Evolutionary conservation across 1,140 invertebrate genomes (phyloP), one percentile per base, ranked within the genome.

Genomic region (Chymomyza costata): DNA sequence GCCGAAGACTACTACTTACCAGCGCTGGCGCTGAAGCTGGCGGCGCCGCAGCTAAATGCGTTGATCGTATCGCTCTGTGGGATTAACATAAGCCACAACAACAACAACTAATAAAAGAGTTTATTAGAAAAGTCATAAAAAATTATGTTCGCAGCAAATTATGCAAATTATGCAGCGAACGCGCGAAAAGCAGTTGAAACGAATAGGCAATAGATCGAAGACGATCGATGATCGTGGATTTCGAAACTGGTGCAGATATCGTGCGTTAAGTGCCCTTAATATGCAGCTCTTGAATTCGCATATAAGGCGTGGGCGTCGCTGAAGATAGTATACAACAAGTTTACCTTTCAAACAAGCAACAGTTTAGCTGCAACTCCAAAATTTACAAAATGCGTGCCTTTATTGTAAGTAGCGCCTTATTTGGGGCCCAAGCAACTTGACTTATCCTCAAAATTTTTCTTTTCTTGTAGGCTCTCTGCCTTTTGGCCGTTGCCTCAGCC

Each of bases 281-380:
- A 49, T 28, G n/a, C n/a, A 34, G 11, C 0, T 47, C n/a, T 31
- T 28, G 31, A 32, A 46, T 63, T 62, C 50, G 41, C 35, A 80
- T 80, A 80, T 68, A 76, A 80, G 59, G 48, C 73, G 73, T 80
- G 59, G 67, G 73, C 38, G 73, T 58, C 48, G 13, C 25, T 18
- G 53, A 34, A n/a, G n/a, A n/a, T n/a, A n/a, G n/a, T 21, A 54
- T 46, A n/a, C 45, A 48, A 43, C 64, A 80, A 45, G 81, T 56
- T 80, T 52, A 28, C 45, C 31, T 35, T 61, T 40, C 39, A 65
- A 28, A 44, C 59, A 43, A 41, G 64, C 30, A 68, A 41, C 44
- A 41, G 37, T 55, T 28, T 57, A 71, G 13, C 13, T 8, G 2
- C 8, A 34, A 7, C 56, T 34, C 62, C 17, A 28, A 35, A n/a